These are phyloP conservation scores for Scartelaos histophorus DNA, from an alignment of 2,113 vertebrate genomes.

Conservation along the genomic window DNA sequence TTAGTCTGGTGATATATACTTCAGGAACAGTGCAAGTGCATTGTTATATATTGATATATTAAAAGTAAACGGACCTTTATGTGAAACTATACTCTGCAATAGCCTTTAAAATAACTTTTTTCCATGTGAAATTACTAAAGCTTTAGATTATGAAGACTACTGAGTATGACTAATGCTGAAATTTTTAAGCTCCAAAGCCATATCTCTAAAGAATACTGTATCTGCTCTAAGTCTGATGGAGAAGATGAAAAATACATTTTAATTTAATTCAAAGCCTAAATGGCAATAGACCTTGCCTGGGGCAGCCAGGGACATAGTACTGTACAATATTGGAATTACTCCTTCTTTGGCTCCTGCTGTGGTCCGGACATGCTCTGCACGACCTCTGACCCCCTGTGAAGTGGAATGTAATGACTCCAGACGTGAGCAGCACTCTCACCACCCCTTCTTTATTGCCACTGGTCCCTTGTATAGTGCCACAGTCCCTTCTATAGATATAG, in stretches of 20 bases:
- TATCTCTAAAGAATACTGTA: conserved; percentile 1
- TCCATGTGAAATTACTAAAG: not conserved
- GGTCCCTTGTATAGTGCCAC: conserved; percentile 33
- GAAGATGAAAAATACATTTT: conserved; percentile 17
- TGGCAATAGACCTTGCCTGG: conserved; percentile 1
- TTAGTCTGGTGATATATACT: not conserved
- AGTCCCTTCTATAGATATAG: conserved; percentile 14
- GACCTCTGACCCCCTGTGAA: conserved; percentile 54
- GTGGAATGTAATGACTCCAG: conserved; percentile 54
- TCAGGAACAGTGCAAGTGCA: not conserved
- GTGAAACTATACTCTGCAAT: not conserved
- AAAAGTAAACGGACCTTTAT: not conserved
- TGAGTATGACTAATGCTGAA: conserved; percentile 8
- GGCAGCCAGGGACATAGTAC: conserved; percentile 11
- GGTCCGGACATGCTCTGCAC: conserved; percentile 22
- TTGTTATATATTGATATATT: not conserved
- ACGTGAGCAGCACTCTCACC: conserved; percentile 53
- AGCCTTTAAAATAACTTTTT: not conserved
- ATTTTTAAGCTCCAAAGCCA: conserved; percentile 3
- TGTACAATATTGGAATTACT: conserved; percentile 24
- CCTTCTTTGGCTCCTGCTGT: conserved; percentile 25
- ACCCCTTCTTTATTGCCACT: conserved; percentile 35
- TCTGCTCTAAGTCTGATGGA: not conserved
- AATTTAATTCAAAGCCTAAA: conserved; percentile 6
- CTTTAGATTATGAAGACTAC: not conserved